phyloP scores from a whole-genome alignment of 1,140 invertebrate genomes.

The Drosophila simulans region DNA sequence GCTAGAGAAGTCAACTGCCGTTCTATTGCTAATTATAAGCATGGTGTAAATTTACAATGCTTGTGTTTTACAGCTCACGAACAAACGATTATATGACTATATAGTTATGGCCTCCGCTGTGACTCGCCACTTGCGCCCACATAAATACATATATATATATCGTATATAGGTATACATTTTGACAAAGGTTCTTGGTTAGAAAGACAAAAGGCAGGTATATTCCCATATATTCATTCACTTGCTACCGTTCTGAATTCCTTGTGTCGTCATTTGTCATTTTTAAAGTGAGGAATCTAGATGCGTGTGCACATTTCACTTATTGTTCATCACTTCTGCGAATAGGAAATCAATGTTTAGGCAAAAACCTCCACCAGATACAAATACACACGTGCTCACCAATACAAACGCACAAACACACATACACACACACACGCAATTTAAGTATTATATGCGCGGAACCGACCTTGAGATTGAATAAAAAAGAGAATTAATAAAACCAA shows the following conservation, averaged over 20 bases:
- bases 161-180: slow-evolving; percentile 14
- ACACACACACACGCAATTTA: background rate
- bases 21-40: slow-evolving; percentile 80
- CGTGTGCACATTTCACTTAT: slow-evolving; percentile 25
- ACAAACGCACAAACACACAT: background rate
- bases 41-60: slow-evolving; percentile 77
- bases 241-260: slow-evolving; percentile 25
- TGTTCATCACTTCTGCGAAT: slow-evolving; percentile 35
- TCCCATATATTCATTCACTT: slow-evolving; percentile 29
- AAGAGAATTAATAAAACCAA: slow-evolving; percentile 35
- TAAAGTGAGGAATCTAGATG: background rate
- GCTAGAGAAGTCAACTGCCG: slow-evolving; percentile 73
- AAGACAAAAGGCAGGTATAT: slow-evolving; percentile 54
- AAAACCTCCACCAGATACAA: slow-evolving; percentile 1
- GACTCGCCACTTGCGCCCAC: slow-evolving; percentile 15
- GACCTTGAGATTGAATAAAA: slow-evolving; percentile 35
- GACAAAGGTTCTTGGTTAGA: slow-evolving; percentile 44
- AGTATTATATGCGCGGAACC: slow-evolving; percentile 10
- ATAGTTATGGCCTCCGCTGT: slow-evolving; percentile 57
- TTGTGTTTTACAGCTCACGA: slow-evolving; percentile 77
- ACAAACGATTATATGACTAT: slow-evolving; percentile 75
- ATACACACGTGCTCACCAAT: slow-evolving; percentile 1
- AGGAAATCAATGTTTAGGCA: slow-evolving; percentile 37
- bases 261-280: slow-evolving; percentile 40
- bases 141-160: background rate